phyloP scores from a whole-genome alignment of 2,888 invertebrate genomes.

The Dolichopus griseipennis region DNA sequence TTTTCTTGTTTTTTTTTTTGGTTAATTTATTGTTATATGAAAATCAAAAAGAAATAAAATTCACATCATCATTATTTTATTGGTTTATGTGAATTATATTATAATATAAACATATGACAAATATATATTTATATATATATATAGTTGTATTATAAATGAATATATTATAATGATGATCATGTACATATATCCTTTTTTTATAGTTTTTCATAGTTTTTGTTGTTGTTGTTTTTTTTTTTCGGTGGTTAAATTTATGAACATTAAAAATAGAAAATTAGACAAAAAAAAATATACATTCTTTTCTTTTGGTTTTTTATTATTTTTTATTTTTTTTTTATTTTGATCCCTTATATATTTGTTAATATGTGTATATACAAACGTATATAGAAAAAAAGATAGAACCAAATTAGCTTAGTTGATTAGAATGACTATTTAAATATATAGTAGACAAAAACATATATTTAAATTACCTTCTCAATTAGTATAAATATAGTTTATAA shows the following conservation, averaged over 20 bases:
- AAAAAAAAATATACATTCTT: no score
- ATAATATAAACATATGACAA: background rate
- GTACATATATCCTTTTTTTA: no score
- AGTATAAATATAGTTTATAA: no score
- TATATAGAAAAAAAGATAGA: background rate
- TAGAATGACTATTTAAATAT: background rate
- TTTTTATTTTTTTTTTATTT: background rate
- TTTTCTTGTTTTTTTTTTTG: background rate
- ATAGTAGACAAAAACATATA: no score
- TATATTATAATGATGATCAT: background rate
- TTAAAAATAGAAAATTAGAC: background rate
- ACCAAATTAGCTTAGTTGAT: background rate
- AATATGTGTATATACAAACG: no score
- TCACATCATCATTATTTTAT: constrained; percentile 3
- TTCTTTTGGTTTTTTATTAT: no score
- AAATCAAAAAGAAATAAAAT: constrained; percentile 4
- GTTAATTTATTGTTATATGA: constrained; percentile 6
- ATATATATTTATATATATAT: background rate
- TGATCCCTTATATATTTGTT: no score
- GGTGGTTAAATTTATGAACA: constrained; percentile 1
- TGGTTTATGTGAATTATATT: background rate
- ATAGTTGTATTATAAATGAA: background rate
- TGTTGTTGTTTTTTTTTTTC: background rate
- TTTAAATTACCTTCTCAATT: no score
- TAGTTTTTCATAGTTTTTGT: no score